Base-by-base conservation (phyloP, 2,888 invertebrate species). In the Sesamia inferens region DNA sequence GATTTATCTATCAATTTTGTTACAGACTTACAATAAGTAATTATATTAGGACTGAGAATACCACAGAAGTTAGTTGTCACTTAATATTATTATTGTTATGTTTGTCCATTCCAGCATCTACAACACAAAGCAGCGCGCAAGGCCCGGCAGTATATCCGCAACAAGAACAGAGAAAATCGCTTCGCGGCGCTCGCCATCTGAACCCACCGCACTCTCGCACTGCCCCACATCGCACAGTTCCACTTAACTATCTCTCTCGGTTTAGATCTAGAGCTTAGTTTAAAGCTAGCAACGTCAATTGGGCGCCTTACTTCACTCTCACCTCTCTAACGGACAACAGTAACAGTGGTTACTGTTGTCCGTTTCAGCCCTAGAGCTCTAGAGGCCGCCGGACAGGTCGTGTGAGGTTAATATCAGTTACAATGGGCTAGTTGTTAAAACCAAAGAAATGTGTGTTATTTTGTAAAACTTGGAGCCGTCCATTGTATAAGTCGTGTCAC, bases 91-190 rank as follows among this genome's bases (percentile, higher is more conserved):
- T 31, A 31, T 31, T 31, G 31, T 31, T 31, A 31, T 11, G 13
- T 19, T 19, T 68, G 11, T 71, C 2, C 22, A 82, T 97, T 97
- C 31, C 96, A 99, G 98, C 98, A 98, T 87, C 95, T 98, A 81
- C 96, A 98, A 89, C 99, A 99, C 95, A 98, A 98, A 68, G 99
- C 99, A 39, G 98, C 98, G 78, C 98, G 98, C 94, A 99, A 99
- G 93, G 98, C 98, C 59, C 97, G 99, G 79, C 98, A 99, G 61
- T 97, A 99, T 81, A 97, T 98, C 1, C 97, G 99, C 85, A 98
- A 97, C 87, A 99, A 98, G 95, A 98, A 98, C 93, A 97, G 99
- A 74, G 99, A 58, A 31, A 58, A 58, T 10, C 75, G 39, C 74
- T 63, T 64, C 68, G 44, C 61, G 61, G 19, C 22, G 5, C 19